A percentile compares a stretch with the other conserved stretches of the same genome.
Conservation (phyloP, 2,888 invertebrate genomes). For the Schizaphis graminum region DNA sequence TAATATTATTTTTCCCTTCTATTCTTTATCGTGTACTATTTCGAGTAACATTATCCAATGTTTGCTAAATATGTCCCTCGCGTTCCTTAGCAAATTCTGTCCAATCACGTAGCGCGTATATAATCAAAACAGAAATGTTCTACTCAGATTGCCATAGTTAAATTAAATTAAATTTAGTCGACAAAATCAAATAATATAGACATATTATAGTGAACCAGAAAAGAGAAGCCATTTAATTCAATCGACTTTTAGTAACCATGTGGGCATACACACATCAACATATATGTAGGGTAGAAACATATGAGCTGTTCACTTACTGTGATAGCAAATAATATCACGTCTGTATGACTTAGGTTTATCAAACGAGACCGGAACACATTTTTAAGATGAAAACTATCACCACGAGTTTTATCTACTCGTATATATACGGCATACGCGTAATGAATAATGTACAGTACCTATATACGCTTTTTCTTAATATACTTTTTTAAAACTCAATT, state of each 20-base stretch:
- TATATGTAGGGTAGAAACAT: background rate
- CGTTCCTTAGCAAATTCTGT: background rate
- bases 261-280: background rate
- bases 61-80: background rate
- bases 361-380: background rate
- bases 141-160: background rate
- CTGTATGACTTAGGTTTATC: background rate
- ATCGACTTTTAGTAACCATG: background rate
- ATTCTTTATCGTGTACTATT: background rate
- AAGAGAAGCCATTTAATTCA: conserved; percentile 6
- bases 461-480: background rate
- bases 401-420: background rate
- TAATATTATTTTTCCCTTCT: background rate
- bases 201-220: background rate
- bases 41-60: background rate
- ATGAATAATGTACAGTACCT: background rate
- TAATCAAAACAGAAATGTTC: background rate
- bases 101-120: background rate
- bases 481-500: background rate
- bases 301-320: background rate
- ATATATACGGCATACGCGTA: too few relatives aligned
- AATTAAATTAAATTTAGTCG: background rate
- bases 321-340: background rate
- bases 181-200: background rate
- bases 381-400: background rate